Base-by-base conservation (phyloP, 2,888 invertebrate genomes). In the Enchytraeus crypticus region DNA sequence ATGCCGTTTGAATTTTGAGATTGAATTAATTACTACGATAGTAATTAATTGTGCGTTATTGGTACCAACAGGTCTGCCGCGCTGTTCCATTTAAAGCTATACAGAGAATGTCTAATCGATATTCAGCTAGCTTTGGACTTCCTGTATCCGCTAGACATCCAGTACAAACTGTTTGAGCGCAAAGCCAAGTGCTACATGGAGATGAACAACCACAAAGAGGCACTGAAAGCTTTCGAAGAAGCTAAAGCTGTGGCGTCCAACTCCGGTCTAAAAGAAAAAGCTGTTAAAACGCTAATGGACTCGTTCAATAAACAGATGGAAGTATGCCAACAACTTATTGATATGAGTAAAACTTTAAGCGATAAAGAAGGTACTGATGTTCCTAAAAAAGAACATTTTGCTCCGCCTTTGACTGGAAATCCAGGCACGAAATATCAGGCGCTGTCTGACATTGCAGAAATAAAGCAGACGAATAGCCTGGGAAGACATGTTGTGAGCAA, bases 111-210 rank as follows among this genome's bases (percentile, higher is more conserved):
- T 61, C 61, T 76, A 32, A 60, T 62, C 8, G 77, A 77, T 60
- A 74, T 76, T 34, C 67, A 71, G 21, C 58, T 70, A 21, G 74
- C 74, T 8, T 67, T 75, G 47, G 67, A 82, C 43, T 80, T 82
- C 66, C 83, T 83, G 11, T 88, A 87, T 73, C 87, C 88, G 0
- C 72, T 77, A 45, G 83, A 84, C 60, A 80, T 84, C 55, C 79
- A 79, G 33, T 84, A 85, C 70, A 89, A 89, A 78, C 78, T 90
- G 58, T 80, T 84, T 57, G 76, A 87, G 23, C 82, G 89, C 29
- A 81, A 83, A 68, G 85, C 84, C 0, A 84, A 86, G 69, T 88
- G 88, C 75, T 82, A 82, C 66, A 77, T 82, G 23, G 83, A 85
- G 71, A 72, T 86, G 54, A 77, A 79, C 1, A 74, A 81, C 38